phyloP scores from a whole-genome alignment of 2,113 vertebrate genomes.

The Empidonax alnorum region DNA sequence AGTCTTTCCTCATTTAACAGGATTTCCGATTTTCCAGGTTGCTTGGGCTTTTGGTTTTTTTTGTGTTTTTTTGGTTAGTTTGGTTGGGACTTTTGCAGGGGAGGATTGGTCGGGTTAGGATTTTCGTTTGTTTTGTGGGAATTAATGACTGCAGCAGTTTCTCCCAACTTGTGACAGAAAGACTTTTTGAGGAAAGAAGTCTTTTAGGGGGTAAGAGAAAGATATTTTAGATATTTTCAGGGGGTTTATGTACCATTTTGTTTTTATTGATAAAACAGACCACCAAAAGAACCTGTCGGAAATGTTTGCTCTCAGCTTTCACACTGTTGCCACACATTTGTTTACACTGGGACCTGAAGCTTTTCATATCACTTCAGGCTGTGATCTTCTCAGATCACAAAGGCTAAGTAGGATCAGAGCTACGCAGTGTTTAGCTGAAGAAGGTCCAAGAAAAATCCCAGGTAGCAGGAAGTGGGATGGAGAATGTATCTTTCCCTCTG shows the following conservation, averaged over 20 bases:
- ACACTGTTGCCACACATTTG: not conserved
- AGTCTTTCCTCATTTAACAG: not conserved
- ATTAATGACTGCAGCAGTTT: not conserved
- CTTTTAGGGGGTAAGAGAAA: accelerated
- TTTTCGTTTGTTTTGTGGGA: not conserved
- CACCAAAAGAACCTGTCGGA: not conserved
- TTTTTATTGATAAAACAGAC: not conserved
- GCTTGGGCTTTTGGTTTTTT: not conserved
- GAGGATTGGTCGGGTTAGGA: accelerated
- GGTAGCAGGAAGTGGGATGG: not conserved
- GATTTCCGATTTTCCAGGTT: constrained; percentile 7
- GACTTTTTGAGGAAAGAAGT: not conserved
- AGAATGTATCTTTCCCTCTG: not conserved
- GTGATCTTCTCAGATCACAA: not conserved
- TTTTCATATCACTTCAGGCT: not conserved
- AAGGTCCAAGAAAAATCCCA: not conserved
- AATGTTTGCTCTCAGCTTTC: not conserved
- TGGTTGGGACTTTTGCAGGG: not conserved
- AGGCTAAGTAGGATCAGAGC: not conserved
- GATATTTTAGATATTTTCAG: not conserved
- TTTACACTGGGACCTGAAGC: not conserved
- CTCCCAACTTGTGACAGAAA: not conserved
- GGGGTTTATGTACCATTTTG: accelerated
- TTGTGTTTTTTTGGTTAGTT: not conserved
- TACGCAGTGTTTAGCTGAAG: not conserved